Base-by-base conservation (phyloP, 2,888 invertebrate genomes). In the Halocaridina rubra region DNA sequence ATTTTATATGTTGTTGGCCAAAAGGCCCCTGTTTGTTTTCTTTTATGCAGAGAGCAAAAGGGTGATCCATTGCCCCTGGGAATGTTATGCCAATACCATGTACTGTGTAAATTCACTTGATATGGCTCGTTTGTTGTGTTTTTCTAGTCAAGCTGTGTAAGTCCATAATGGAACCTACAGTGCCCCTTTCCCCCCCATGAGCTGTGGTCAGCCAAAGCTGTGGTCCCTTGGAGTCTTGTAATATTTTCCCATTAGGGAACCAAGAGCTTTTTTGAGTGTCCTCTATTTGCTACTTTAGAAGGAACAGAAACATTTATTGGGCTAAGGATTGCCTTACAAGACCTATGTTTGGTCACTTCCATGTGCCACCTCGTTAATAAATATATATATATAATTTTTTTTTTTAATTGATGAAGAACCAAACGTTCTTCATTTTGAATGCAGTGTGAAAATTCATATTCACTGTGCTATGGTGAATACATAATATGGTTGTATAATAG, bases 131-230 rank as follows among this genome's bases (percentile, higher is more conserved):
- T 76, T 59, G 76, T 71, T 77, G 82, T 78, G 82, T 77, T 59
- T 82, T 77, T 82, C 82, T 82, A 82, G 82, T 82, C 82, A 82
- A 72, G 81, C 77, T 76, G 76, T 80, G 71, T 71, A 57, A 32
- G 22, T 72, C 30, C 72, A 80, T 53, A 80, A 59, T 19, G 24
- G 53, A 61, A 30, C 76, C 30, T 30, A 67, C 30, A 22, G 19
- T 67, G 59, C 76, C 76, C 19, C n/a, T 30, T 29, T 30, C 72
- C 72, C 30, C 53, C 75, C 32, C 39, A 22, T 27, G 29, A 61
- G 76, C 61, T 76, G 32, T 57, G 59, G 59, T 76, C 32, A 76
- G 53, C 57, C 32, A 39, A 30, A 76, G 76, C 32, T 71, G 24
- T 30, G 30, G n/a, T 27, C 19, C 30, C 71, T 7, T 13, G 3